These are phyloP conservation scores for Engraulis encrasicolus DNA, from an alignment of 2,113 vertebrate species.

Conservation along the genomic window DNA sequence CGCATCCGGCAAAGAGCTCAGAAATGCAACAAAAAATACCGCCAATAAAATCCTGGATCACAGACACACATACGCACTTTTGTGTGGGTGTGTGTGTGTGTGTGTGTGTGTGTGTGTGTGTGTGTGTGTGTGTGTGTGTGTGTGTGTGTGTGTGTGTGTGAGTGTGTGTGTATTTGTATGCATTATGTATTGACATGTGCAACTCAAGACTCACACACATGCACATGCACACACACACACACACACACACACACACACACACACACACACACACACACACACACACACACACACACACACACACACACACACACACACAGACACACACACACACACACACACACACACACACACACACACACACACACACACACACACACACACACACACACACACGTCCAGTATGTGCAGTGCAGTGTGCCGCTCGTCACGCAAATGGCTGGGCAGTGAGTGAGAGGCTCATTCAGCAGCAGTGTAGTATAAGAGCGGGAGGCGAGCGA, in stretches of 20 bases:
- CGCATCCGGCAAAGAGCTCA: neutral
- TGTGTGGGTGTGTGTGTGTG: no score
- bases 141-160: no score
- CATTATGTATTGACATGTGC: no score
- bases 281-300: neutral
- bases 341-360: slow-evolving; percentile 5
- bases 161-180: no score
- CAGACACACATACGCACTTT: neutral
- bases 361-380: slow-evolving; percentile 9
- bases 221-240: neutral
- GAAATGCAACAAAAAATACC: neutral
- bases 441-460: neutral
- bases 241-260: neutral
- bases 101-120: no score
- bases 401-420: neutral
- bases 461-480: neutral
- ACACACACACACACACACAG: neutral
- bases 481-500: neutral
- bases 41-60: no score
- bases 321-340: neutral
- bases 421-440: neutral
- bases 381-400: neutral
- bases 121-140: no score
- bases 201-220: neutral
- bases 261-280: neutral